A percentile compares a stretch with the other conserved stretches of the same genome.
These are phyloP conservation scores for Todiramphus saurophagus DNA, from an alignment of 2,113 vertebrate species.

Conservation along the genomic window DNA sequence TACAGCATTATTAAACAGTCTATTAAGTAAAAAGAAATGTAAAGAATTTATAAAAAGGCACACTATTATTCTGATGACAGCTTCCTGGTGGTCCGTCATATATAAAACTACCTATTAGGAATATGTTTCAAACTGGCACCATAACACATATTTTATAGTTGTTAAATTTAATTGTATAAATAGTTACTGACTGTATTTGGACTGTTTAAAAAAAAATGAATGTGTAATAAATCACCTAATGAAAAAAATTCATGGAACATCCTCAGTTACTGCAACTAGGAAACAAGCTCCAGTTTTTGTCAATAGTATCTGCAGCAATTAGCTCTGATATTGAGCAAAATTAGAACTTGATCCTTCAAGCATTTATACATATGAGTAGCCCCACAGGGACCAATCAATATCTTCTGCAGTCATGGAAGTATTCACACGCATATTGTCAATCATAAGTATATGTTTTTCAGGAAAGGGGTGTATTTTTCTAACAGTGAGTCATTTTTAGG, in stretches of 20 bases:
- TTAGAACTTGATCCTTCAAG: conserved; percentile 42
- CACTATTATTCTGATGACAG: conserved; percentile 26
- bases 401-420: conserved; percentile 16
- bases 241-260: neutral
- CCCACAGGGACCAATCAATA: conserved; percentile 23
- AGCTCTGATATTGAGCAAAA: conserved; percentile 39
- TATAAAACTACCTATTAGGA: conserved; percentile 45
- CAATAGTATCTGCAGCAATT: conserved; percentile 36
- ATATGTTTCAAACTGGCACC: conserved; percentile 20
- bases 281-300: neutral
- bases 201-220: neutral
- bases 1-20: conserved; percentile 25
- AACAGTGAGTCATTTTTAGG: neutral
- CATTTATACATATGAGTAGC: neutral
- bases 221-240: neutral
- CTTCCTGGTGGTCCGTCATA: conserved; percentile 37
- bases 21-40: conserved; percentile 33
- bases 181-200: conserved; percentile 14
- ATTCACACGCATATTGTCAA: neutral
- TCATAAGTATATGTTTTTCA: neutral
- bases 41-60: neutral
- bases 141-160: conserved; percentile 18
- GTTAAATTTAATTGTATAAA: conserved; percentile 53
- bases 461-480: neutral
- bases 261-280: neutral